phyloP scores from a whole-genome alignment of 2,888 invertebrate genomes.

The Calliphora vomitoria region DNA sequence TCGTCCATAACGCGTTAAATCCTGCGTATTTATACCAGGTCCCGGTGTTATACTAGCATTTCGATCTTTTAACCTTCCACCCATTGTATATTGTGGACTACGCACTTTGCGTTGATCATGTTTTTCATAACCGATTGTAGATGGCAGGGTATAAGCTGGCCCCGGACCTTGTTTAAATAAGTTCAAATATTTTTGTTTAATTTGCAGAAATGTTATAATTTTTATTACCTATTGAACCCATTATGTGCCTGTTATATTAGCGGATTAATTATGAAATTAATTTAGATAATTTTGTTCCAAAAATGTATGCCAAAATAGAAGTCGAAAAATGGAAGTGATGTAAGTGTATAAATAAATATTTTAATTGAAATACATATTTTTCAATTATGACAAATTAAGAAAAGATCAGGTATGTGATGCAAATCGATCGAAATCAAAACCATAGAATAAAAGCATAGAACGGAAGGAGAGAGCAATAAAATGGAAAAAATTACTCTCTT shows the following conservation, averaged over 20 bases:
- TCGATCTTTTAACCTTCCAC: slow-evolving; percentile 74
- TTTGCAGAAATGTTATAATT: background rate
- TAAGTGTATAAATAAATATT: slow-evolving; percentile 46
- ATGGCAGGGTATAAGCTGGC: slow-evolving; percentile 86
- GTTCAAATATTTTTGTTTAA: background rate
- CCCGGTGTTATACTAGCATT: slow-evolving; percentile 80
- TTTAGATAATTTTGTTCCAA: slow-evolving; percentile 13
- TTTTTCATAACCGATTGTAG: slow-evolving; percentile 86
- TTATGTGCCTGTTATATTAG: slow-evolving; percentile 20
- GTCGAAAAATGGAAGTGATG: background rate
- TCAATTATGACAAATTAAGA: background rate
- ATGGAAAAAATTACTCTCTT: too few relatives aligned
- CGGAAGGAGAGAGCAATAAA: too few relatives aligned
- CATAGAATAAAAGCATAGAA: too few relatives aligned
- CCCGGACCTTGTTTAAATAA: slow-evolving; percentile 86
- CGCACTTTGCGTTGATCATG: slow-evolving; percentile 86
- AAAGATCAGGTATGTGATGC: background rate
- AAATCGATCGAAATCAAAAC: too few relatives aligned
- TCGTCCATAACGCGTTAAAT: slow-evolving; percentile 80
- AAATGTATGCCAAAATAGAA: slow-evolving; percentile 38
- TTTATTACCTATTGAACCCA: slow-evolving; percentile 63
- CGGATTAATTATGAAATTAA: slow-evolving; percentile 13
- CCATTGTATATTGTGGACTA: slow-evolving; percentile 84
- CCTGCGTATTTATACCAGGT: slow-evolving; percentile 79
- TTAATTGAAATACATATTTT: slow-evolving; percentile 11